A percentile compares a stretch with the other conserved stretches of the same genome.
phyloP scores from a whole-genome alignment of 1,140 invertebrate species.

The Campoletis sonorensis region DNA sequence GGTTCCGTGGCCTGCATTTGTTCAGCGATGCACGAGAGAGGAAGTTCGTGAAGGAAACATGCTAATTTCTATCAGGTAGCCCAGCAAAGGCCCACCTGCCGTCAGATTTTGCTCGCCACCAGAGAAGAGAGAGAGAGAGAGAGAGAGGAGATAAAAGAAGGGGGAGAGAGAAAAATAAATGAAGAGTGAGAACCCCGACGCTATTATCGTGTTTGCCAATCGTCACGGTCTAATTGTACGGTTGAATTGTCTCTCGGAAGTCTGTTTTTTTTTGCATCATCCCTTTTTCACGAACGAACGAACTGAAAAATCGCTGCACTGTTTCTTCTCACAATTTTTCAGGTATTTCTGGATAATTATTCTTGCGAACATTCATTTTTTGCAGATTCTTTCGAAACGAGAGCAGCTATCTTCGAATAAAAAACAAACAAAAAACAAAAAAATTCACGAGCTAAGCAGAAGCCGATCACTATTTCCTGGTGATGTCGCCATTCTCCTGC shows the following conservation, averaged over 20 bases:
- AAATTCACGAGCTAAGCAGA: too few species aligned
- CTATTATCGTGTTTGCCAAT: slow-evolving; percentile 56
- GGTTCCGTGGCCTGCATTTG: slow-evolving; percentile 65
- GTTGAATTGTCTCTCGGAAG: slow-evolving; percentile 40
- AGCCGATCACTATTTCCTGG: too few species aligned
- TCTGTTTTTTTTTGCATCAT: slow-evolving; percentile 38
- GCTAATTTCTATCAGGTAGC: slow-evolving; percentile 66
- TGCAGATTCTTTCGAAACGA: neutral
- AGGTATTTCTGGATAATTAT: slow-evolving; percentile 19
- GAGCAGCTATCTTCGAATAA: too few species aligned
- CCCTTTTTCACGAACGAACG: slow-evolving; percentile 8
- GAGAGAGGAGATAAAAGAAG: slow-evolving; percentile 61
- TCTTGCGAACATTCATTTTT: neutral
- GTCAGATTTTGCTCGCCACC: slow-evolving; percentile 49
- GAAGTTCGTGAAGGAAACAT: slow-evolving; percentile 65
- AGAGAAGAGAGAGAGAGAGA: slow-evolving; percentile 65
- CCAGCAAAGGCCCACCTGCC: slow-evolving; percentile 6
- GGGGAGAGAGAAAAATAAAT: neutral
- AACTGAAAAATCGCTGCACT: slow-evolving; percentile 16
- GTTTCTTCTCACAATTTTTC: slow-evolving; percentile 25
- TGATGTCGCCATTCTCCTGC: too few species aligned
- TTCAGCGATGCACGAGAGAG: slow-evolving; percentile 65
- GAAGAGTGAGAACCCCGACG: slow-evolving; percentile 62
- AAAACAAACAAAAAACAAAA: too few species aligned
- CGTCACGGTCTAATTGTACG: slow-evolving; percentile 62